Evolutionary conservation across 2,888 invertebrate genomes (phyloP), one percentile per base, ranked within the genome.

Genomic region (Neocrepidodera transversa): DNA sequence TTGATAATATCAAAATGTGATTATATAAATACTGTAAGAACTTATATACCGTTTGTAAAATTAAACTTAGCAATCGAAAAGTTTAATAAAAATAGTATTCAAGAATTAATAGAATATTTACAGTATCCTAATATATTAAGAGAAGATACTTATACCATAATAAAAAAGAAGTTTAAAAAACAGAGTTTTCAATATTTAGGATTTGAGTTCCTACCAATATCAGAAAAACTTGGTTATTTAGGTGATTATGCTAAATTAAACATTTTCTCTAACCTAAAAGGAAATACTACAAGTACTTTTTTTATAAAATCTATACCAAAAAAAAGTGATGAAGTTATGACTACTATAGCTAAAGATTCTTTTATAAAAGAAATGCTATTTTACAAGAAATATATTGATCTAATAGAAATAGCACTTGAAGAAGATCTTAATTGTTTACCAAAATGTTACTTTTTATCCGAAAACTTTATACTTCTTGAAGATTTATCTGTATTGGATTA

Each of bases 101-200:
- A 26, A 23, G 43, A 43, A 13, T 13, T 43, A 5, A 20, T 43
- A 20, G 23, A 43, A 43, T 43, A 43, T 23, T 11, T 43, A 13
- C 23, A 26, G 8, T 11, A 23, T 23, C 43, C 43, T 11, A 5
- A 4, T 11, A 26, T 43, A 4, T 43, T 43, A 43, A 23, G 43
- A 13, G 43, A 43, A 43, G 43, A 43, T 23, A 23, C 20, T 2
- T 43, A 43, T 13, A 16, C 11, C 10, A 13, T 43, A 7, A 13
- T 43, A 1, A 20, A 20, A 11, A 43, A 43, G 11, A 23, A 23
- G 11, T 13, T 43, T 2, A 6, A 20, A 7, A 18, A 23, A n/a
- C 20, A 43, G 11, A 26, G 26, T 23, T 43, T 23, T 6, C 5
- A 23, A 4, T 23, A 20, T 5, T 26, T 43, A 23, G 8, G 13